phyloP scores from a whole-genome alignment of 2,113 vertebrate species.

The Dasypus novemcinctus region DNA sequence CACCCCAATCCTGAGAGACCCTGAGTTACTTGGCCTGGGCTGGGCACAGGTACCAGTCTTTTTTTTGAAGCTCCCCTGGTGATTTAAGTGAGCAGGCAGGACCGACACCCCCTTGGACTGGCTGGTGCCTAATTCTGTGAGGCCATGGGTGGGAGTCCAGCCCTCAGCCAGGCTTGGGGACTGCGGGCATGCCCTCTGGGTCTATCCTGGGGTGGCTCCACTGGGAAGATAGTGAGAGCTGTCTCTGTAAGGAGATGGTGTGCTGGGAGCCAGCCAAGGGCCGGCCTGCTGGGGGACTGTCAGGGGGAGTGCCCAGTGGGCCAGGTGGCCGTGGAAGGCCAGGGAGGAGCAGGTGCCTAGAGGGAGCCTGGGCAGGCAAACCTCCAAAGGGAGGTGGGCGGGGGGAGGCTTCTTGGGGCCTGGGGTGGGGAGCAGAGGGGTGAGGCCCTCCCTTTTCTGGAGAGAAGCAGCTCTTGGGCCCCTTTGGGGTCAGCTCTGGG shows the following conservation, averaged over 20 bases:
- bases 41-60: background rate
- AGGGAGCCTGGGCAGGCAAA: background rate
- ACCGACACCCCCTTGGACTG: background rate
- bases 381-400: background rate
- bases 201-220: background rate
- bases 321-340: slow-evolving; percentile 29
- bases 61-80: background rate
- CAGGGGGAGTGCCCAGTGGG: background rate
- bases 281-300: background rate
- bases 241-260: slow-evolving; percentile 57
- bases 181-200: background rate
- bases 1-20: background rate
- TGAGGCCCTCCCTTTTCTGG: background rate
- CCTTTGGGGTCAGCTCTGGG: background rate
- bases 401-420: background rate
- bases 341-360: background rate
- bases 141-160: background rate
- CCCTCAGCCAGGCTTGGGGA: background rate
- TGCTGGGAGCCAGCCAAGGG: background rate
- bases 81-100: background rate
- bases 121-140: background rate
- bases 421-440: background rate
- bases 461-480: background rate
- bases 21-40: background rate
- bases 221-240: background rate